Evolutionary conservation across 2,797 vertebrate species (phyloP).

Genomic region (Zenarchopterus dispar): DNA sequence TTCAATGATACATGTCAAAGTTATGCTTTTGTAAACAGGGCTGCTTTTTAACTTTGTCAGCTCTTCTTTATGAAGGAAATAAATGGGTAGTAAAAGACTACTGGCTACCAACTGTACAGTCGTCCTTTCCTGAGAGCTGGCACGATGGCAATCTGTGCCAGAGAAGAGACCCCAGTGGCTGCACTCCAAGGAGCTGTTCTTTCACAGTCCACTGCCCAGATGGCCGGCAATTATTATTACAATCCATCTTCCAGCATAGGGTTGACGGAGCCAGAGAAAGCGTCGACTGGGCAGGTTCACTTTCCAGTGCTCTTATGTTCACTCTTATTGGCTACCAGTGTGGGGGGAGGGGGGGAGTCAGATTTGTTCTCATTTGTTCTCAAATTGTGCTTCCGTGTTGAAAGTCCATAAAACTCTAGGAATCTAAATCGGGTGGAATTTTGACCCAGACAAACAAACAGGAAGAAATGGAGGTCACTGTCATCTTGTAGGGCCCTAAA

Average conservation of each 20-base stretch:
- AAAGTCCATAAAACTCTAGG: conserved; percentile 8
- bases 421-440: conserved; percentile 10
- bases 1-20: conserved; percentile 24
- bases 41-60: conserved; percentile 24
- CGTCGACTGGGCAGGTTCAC: conserved; percentile 56
- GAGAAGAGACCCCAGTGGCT: conserved; percentile 58
- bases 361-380: conserved; percentile 38
- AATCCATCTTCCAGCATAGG: conserved; percentile 66
- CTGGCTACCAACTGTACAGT: conserved; percentile 26
- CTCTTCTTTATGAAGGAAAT: conserved; percentile 25
- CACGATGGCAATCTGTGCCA: conserved; percentile 38
- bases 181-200: conserved; percentile 71
- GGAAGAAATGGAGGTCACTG: conserved; percentile 37
- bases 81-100: conserved; percentile 33
- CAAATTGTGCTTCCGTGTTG: conserved; percentile 19
- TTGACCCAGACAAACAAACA: conserved; percentile 53
- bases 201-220: conserved; percentile 77
- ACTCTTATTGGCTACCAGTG: conserved; percentile 28
- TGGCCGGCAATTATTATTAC: conserved; percentile 77
- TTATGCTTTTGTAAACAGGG: conserved; percentile 16
- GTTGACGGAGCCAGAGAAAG: conserved; percentile 58
- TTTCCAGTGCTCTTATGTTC: conserved; percentile 37
- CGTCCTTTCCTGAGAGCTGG: conserved; percentile 56
- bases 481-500: conserved; percentile 44
- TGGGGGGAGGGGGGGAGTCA: conserved; percentile 37